phyloP scores from a whole-genome alignment of 2,113 vertebrate genomes.

The Ceyx melanurus region DNA sequence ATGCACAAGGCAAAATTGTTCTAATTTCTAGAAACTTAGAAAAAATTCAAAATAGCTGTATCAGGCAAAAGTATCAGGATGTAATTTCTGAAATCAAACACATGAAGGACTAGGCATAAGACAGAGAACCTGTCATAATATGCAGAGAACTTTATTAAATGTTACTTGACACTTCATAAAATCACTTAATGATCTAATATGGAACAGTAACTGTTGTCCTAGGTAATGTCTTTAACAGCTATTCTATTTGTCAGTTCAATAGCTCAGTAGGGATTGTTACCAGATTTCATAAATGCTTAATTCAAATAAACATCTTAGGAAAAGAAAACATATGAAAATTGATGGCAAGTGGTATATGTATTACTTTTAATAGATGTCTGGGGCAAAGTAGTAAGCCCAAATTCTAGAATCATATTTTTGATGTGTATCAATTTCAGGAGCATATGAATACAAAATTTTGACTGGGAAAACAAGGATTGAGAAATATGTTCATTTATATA shows the following conservation, averaged over 20 bases:
- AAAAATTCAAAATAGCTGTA: not conserved
- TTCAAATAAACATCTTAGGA: not conserved
- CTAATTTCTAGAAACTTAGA: not conserved
- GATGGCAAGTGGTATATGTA: not conserved
- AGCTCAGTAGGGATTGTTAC: not conserved
- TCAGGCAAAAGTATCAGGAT: not conserved
- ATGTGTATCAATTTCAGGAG: not conserved
- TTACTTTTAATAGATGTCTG: not conserved
- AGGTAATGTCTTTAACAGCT: not conserved
- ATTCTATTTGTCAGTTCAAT: not conserved
- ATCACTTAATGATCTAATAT: not conserved
- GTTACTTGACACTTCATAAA: not conserved
- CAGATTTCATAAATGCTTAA: not conserved
- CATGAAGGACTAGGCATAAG: not conserved
- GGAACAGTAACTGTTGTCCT: not conserved
- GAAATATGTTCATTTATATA: not conserved
- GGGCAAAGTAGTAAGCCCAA: not conserved
- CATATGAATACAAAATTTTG: not conserved
- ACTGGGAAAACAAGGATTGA: not conserved
- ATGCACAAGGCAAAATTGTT: not conserved
- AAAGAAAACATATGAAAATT: not conserved
- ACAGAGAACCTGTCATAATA: not conserved
- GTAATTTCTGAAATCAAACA: not conserved
- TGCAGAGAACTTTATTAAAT: not conserved
- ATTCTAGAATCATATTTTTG: not conserved